Evolutionary conservation across 2,888 invertebrate genomes (phyloP), one percentile per base, ranked within the genome.

Genomic region (Craniophora ligustri): DNA sequence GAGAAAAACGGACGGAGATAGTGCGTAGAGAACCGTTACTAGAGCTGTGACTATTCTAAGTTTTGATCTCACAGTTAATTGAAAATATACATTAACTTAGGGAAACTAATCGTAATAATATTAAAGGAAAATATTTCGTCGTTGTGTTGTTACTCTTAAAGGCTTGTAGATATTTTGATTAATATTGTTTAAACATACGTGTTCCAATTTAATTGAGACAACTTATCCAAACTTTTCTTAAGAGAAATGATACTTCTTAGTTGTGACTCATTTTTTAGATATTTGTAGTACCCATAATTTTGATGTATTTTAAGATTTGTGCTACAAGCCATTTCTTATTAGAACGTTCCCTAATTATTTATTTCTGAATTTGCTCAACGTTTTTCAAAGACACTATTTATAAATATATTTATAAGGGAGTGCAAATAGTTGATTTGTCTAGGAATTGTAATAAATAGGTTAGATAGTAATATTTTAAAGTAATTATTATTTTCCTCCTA

Each of bases 351-450:
- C 57, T 67, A 50, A 62, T 55, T 41, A 61, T 69, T 74, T 67
- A 65, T 78, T 78, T 83, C 78, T 81, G 77, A 82, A 82, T 83
- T 87, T 88, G 87, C 88, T 87, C 88, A 88, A 88, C 75, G 75
- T 79, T 78, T 67, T 78, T 72, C 66, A 76, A 79, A 78, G 53
- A 66, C 67, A 78, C 69, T 75, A 72, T 74, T 61, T 74, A 75
- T 67, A 67, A 68, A 67, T 67, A 46, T 68, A 55, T 42, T 34
- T 42, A 58, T 72, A 73, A 76, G 68, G 67, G 57, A 75, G 55
- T 75, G 75, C 72, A 72, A 69, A 72, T 67, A 62, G 49, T 66
- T 64, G 59, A 66, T 69, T 73, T 64, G 56, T 66, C 72, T 81
- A 83, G 76, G 72, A 77, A 78, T 81, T 81, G 71, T 79, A 75